phyloP scores from a whole-genome alignment of 2,888 invertebrate genomes.

The Hyposoter dolosus region DNA sequence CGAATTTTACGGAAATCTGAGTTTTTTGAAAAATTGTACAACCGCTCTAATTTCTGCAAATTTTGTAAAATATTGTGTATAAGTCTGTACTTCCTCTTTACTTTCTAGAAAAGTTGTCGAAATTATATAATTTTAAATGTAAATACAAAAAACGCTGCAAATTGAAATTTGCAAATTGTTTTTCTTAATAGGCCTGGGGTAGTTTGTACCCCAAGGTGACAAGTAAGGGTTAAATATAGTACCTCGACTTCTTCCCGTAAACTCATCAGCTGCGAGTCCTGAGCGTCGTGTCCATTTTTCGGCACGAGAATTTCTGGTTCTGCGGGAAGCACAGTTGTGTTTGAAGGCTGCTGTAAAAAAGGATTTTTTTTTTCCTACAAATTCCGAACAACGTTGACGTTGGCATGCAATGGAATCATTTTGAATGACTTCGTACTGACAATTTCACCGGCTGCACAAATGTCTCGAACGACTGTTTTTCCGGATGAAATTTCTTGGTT shows the following conservation, averaged over 20 bases:
- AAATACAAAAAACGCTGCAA: too few species aligned
- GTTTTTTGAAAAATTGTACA: too few species aligned
- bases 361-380: background rate
- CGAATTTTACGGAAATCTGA: too few species aligned
- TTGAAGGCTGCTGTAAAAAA: slow-evolving; percentile 13
- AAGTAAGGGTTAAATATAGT: background rate
- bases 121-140: too few species aligned
- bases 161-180: too few species aligned
- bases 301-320: slow-evolving; percentile 31
- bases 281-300: slow-evolving; percentile 17
- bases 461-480: slow-evolving; percentile 20
- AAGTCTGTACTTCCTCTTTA: too few species aligned
- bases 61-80: too few species aligned
- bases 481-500: slow-evolving; percentile 26
- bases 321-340: background rate
- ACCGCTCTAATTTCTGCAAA: too few species aligned
- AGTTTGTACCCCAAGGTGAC: too few species aligned
- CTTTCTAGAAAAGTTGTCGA: too few species aligned
- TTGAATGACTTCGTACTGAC: slow-evolving; percentile 2
- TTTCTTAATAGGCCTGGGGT: too few species aligned
- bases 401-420: background rate
- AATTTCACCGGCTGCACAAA: slow-evolving; percentile 19
- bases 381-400: background rate
- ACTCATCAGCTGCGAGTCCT: slow-evolving; percentile 47
- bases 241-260: slow-evolving; percentile 75